Evolutionary conservation across 2,797 vertebrate species (phyloP).

Genomic region (Salarias fasciatus): DNA sequence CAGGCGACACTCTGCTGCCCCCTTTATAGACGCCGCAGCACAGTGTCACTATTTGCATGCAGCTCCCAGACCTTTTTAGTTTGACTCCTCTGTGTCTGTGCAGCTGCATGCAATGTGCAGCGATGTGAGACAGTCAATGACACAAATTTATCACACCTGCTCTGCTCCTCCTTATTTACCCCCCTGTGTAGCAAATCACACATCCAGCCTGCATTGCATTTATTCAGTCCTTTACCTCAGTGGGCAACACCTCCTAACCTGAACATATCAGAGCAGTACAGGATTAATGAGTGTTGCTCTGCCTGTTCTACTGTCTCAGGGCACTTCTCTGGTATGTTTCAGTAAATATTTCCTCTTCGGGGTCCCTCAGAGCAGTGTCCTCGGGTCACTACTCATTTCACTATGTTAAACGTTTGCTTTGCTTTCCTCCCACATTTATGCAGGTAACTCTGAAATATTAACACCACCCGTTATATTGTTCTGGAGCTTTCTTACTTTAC

Average conservation of each 20-base stretch:
- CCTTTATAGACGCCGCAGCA: constrained; percentile 76
- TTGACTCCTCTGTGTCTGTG: constrained; percentile 69
- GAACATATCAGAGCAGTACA: constrained; percentile 10
- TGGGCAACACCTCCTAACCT: constrained; percentile 20
- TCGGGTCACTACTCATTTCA: background rate
- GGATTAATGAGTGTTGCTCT: background rate
- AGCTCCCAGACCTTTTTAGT: constrained; percentile 69
- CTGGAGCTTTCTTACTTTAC: no score
- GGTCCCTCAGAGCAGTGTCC: background rate
- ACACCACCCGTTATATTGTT: no score
- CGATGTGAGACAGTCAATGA: constrained; percentile 86
- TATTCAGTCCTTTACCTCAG: constrained; percentile 7
- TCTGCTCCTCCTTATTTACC: no score
- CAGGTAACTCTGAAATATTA: no score
- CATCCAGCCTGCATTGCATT: constrained; percentile 33
- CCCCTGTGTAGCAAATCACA: constrained; percentile 36
- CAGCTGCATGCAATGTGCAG: constrained; percentile 82
- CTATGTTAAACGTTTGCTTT: background rate
- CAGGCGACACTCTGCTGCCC: constrained; percentile 12
- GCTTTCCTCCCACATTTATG: no score
- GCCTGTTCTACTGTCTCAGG: no score
- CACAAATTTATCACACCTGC: constrained; percentile 41
- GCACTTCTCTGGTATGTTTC: no score
- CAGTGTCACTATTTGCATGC: constrained; percentile 78
- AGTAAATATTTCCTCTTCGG: no score